Evolutionary conservation across 2,888 invertebrate genomes (phyloP).

Genomic region (Drosophila mettleri): DNA sequence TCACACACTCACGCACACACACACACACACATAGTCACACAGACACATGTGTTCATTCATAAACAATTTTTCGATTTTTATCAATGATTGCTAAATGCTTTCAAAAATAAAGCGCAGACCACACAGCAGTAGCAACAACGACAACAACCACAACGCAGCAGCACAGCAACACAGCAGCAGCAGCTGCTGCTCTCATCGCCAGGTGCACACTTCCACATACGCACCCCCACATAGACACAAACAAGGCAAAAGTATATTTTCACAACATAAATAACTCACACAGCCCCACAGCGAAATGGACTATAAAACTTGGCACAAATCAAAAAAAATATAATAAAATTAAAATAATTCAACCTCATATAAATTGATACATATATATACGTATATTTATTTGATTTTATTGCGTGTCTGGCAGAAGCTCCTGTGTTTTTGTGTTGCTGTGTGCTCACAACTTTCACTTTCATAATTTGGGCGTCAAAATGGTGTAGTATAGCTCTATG

Average conservation of each 20-base stretch:
- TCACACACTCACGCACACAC: constrained; percentile 12
- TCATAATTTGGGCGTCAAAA: constrained; percentile 32
- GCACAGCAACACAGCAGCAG: constrained; percentile 34
- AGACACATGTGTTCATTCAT: constrained; percentile 65
- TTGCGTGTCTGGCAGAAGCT: constrained; percentile 32
- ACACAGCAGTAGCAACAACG: constrained; percentile 35
- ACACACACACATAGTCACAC: neutral
- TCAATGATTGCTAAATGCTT: constrained; percentile 80
- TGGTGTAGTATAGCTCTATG: constrained; percentile 67
- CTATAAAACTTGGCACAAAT: constrained; percentile 12
- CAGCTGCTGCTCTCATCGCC: constrained; percentile 54
- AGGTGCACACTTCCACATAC: constrained; percentile 43
- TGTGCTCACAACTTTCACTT: constrained; percentile 50
- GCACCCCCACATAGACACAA: constrained; percentile 9
- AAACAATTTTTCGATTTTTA: constrained; percentile 77
- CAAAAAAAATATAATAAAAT: constrained; percentile 24
- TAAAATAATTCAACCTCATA: constrained; percentile 27
- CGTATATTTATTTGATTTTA: constrained; percentile 60
- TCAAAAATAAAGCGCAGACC: constrained; percentile 67
- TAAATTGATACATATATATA: constrained; percentile 29
- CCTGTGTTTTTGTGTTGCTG: constrained; percentile 7
- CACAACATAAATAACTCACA: constrained; percentile 29
- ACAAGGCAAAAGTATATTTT: constrained; percentile 40
- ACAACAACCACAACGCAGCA: too few species aligned
- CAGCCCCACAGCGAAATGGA: constrained; percentile 5